A percentile compares a stretch with the other conserved stretches of the same genome.
Conservation (phyloP, 2,888 invertebrate species). For the Nephrotoma guestfalica region DNA sequence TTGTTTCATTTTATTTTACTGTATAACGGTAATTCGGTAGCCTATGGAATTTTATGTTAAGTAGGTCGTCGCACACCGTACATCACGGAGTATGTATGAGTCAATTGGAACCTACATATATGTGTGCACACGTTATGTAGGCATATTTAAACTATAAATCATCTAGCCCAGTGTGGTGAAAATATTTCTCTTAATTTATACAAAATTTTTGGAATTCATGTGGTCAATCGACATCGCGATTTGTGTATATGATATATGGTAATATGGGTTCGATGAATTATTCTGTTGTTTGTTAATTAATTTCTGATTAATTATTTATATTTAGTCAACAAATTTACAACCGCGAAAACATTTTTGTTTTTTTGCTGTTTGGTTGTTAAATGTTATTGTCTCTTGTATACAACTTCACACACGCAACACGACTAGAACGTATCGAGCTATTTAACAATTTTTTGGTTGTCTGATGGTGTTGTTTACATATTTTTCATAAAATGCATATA, state of each 20-base stretch:
- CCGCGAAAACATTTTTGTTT: background rate
- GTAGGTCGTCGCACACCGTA: background rate
- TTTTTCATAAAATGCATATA: background rate
- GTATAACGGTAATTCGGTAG: background rate
- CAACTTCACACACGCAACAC: background rate
- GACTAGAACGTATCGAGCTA: background rate
- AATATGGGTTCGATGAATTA: background rate
- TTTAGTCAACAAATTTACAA: background rate
- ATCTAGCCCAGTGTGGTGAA: background rate
- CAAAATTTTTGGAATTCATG: background rate
- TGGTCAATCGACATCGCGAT: background rate
- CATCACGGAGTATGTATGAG: background rate
- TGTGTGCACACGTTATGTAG: background rate
- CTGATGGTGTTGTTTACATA: background rate
- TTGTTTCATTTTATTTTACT: background rate
- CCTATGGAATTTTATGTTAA: background rate
- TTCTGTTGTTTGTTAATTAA: background rate
- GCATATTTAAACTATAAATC: too few species aligned
- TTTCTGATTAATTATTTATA: background rate
- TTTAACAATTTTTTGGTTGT: background rate
- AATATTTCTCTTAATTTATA: background rate
- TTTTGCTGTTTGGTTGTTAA: background rate
- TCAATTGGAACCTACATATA: background rate
- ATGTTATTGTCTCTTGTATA: background rate
- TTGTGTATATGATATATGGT: background rate